These are phyloP conservation scores for Ormyrus labotus DNA, from an alignment of 2,888 invertebrate species.

Conservation along the genomic window DNA sequence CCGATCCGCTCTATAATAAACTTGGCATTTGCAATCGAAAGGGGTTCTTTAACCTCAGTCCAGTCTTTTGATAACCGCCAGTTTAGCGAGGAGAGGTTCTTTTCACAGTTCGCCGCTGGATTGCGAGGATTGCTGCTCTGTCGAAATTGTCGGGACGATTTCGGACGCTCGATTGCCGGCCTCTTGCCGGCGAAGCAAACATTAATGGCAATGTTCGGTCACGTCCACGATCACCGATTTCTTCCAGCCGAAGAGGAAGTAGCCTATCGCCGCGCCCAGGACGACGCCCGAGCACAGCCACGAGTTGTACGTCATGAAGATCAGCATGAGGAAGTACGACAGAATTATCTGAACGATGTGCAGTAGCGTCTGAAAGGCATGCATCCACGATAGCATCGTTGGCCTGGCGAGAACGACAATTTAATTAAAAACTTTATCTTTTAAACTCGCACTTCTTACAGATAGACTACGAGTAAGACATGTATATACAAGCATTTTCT, in stretches of 20 bases:
- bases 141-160: not conserved
- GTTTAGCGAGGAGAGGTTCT: conserved; percentile 3
- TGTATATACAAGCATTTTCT: too few species aligned
- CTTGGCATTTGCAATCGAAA: too few species aligned
- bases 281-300: conserved; percentile 95
- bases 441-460: not conserved
- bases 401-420: conserved; percentile 79
- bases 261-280: conserved; percentile 92
- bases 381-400: conserved; percentile 89
- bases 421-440: not conserved
- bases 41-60: too few species aligned
- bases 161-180: conserved; percentile 1
- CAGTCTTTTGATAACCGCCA: not conserved
- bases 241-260: conserved; percentile 97
- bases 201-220: conserved; percentile 94
- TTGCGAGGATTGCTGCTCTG: not conserved
- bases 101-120: not conserved
- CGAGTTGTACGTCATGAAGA: conserved; percentile 97
- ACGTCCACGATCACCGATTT: conserved; percentile 95
- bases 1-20: too few species aligned
- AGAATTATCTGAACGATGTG: conserved; percentile 93
- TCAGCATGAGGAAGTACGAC: conserved; percentile 95
- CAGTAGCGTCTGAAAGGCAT: conserved; percentile 90
- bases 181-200: conserved; percentile 39
- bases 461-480: not conserved